Percentiles rank a stretch among this genome's conserved stretches.
Evolutionary conservation across 1,140 invertebrate species (phyloP).

Genomic region (Dinothrombium tinctorium): DNA sequence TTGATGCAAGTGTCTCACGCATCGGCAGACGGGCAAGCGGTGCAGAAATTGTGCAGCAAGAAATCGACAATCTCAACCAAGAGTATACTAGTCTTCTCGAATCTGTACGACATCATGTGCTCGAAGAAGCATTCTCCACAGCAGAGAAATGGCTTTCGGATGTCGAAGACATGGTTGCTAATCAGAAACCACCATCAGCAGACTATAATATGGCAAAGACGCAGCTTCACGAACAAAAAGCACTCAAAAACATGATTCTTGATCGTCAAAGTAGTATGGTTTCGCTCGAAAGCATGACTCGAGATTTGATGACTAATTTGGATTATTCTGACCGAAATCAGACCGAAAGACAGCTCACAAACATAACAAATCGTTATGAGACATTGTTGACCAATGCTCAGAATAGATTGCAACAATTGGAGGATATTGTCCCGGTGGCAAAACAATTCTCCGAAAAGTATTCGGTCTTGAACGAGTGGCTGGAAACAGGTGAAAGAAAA

Average conservation of each 20-base stretch:
- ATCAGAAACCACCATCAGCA: slow-evolving; percentile 83
- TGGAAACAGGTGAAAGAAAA: slow-evolving; percentile 64
- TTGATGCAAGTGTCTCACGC: slow-evolving; percentile 32
- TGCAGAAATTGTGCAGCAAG: slow-evolving; percentile 51
- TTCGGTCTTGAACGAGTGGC: slow-evolving; percentile 37
- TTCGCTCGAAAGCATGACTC: slow-evolving; percentile 58
- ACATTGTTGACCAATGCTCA: neutral
- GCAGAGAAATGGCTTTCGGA: slow-evolving; percentile 80
- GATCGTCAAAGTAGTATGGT: slow-evolving; percentile 81
- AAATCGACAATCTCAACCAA: slow-evolving; percentile 61
- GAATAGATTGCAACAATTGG: neutral
- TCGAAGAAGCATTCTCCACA: slow-evolving; percentile 78
- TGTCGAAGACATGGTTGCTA: slow-evolving; percentile 83
- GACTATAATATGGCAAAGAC: slow-evolving; percentile 95
- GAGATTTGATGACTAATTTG: slow-evolving; percentile 57
- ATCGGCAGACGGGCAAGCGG: slow-evolving; percentile 25
- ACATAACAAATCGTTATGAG: slow-evolving; percentile 26
- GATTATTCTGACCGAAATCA: slow-evolving; percentile 53
- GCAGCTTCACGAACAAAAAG: slow-evolving; percentile 83
- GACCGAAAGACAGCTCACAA: slow-evolving; percentile 68
- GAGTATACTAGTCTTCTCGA: slow-evolving; percentile 46
- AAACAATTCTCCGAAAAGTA: neutral
- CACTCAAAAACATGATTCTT: slow-evolving; percentile 81
- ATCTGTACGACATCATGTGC: slow-evolving; percentile 60
- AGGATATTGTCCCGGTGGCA: neutral